Evolutionary conservation across 2,888 invertebrate species (phyloP).

Genomic region (Xanthia icteritia): DNA sequence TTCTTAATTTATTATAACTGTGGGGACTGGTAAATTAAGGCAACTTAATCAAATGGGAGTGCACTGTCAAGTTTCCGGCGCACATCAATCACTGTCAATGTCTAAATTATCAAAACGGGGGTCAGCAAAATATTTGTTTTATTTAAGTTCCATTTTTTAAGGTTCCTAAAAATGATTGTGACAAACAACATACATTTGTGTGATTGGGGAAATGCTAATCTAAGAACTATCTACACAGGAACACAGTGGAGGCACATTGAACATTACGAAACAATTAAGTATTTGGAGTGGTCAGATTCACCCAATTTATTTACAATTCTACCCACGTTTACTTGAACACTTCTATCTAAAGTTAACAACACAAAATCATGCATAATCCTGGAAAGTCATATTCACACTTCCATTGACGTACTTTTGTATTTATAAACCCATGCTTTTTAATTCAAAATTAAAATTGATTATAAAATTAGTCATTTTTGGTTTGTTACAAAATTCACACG

Average conservation of each 20-base stretch:
- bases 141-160: neutral
- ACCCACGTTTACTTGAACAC: slow-evolving; percentile 25
- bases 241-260: slow-evolving; percentile 17
- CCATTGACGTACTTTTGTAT: neutral
- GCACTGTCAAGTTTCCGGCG: neutral
- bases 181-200: slow-evolving; percentile 16
- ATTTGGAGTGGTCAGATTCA: slow-evolving; percentile 21
- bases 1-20: neutral
- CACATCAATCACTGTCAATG: neutral
- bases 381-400: slow-evolving; percentile 39
- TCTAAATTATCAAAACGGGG: neutral
- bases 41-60: neutral
- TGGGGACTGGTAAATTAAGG: neutral
- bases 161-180: slow-evolving; percentile 22
- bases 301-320: slow-evolving; percentile 49
- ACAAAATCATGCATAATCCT: slow-evolving; percentile 65
- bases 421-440: slow-evolving; percentile 59
- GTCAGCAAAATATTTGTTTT: neutral
- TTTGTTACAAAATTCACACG: slow-evolving; percentile 51
- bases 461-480: slow-evolving; percentile 34
- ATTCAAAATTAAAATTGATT: slow-evolving; percentile 14
- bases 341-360: slow-evolving; percentile 53
- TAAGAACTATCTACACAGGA: slow-evolving; percentile 40
- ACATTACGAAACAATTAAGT: neutral
- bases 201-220: slow-evolving; percentile 18